Conservation (phyloP, 2,797 vertebrate species). For the Hippoglossus hippoglossus region DNA sequence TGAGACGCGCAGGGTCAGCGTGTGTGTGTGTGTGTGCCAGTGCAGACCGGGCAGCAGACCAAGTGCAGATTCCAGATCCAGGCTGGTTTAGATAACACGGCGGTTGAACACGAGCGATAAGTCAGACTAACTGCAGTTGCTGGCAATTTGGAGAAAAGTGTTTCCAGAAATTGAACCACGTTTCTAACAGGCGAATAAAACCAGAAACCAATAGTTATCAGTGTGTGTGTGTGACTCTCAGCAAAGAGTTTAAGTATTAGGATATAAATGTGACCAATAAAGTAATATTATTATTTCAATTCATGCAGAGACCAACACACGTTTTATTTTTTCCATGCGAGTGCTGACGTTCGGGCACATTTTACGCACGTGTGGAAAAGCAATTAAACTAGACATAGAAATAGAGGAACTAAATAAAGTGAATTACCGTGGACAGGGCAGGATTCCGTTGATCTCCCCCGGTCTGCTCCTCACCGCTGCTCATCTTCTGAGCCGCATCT, state of each 20-base stretch:
- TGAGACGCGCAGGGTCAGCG: no score
- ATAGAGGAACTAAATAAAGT: not conserved
- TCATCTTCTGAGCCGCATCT: slow-evolving; percentile 69
- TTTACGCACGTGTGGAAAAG: no score
- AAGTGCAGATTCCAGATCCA: slow-evolving; percentile 24
- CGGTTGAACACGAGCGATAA: slow-evolving; percentile 37
- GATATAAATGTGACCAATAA: no score
- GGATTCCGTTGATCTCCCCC: slow-evolving; percentile 46
- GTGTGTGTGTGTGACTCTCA: no score
- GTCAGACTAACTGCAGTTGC: slow-evolving; percentile 17
- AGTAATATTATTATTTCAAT: no score
- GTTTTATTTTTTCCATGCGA: no score
- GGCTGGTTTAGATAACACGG: slow-evolving; percentile 17
- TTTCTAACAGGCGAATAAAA: not conserved
- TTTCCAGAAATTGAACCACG: slow-evolving; percentile 21
- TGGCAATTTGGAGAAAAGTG: not conserved
- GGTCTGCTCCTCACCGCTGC: slow-evolving; percentile 27
- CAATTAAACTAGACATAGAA: not conserved
- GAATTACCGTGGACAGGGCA: slow-evolving; percentile 62
- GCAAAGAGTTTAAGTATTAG: no score
- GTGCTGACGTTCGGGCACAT: no score
- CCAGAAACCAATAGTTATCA: no score
- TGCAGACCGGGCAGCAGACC: not conserved
- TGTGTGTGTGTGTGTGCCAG: not conserved
- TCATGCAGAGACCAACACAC: no score